Base-by-base conservation (phyloP, 2,888 invertebrate species). In the Tuta absoluta region DNA sequence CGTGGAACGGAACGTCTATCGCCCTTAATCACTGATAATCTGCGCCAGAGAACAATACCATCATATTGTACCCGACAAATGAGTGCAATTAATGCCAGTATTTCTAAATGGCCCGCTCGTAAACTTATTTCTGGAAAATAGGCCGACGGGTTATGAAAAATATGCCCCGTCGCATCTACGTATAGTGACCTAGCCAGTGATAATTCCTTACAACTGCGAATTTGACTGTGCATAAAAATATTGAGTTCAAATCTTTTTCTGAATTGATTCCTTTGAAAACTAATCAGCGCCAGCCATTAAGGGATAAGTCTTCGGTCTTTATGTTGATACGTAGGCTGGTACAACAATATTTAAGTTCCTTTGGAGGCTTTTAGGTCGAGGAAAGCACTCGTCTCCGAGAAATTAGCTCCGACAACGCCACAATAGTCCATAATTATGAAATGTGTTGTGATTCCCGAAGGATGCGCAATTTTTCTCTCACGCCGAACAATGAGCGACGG, bases 401-500 rank as follows among this genome's bases (percentile, higher is more conserved):
- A 87, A 90, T 89, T 89, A 88, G 78, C 79, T 78, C 80, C 74
- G 85, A 87, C 91, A 86, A 84, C 82, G 75, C 81, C 86, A 91
- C 91, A 91, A 91, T 91, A 89, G 89, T 85, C 91, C 89, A 91
- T 91, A 91, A 91, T 91, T 91, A 90, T 91, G 91, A 91, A 90
- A 90, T 90, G 91, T 90, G 89, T 89, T 86, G 89, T 85, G 84
- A 89, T 88, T 88, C 83, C 78, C 75, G 84, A 84, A 81, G 85
- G 84, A 84, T 82, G 73, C 77, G 85, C 78, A 86, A 89, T 89
- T 89, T 89, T 91, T 91, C 88, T 86, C 80, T 76, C 77, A 74
- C 75, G 75, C 75, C 85, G 90, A 89, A 91, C 91, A 91, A 91
- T 89, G 85, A 81, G 75, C 73, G 77, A 71, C 85, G 69, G 85